These are phyloP conservation scores for Carassius carassius DNA, from an alignment of 2,113 vertebrate species.

Conservation along the genomic window DNA sequence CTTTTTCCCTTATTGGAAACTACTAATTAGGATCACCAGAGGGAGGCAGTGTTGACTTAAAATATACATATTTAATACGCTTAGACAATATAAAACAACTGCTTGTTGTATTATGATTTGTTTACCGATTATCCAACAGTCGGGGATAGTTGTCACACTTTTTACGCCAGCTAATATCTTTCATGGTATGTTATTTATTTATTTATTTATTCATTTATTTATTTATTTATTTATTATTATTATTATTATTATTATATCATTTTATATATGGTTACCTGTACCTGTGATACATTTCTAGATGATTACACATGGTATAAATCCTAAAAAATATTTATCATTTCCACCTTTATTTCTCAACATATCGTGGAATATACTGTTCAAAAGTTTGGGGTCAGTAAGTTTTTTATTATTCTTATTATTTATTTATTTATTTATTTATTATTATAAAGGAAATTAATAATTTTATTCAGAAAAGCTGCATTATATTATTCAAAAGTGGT, in stretches of 20 bases:
- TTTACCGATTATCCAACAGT: background rate
- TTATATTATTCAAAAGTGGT: background rate
- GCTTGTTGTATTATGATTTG: background rate
- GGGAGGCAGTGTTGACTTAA: conserved; percentile 13
- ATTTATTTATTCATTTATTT: no score
- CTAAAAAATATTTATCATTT: background rate
- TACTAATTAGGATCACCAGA: background rate
- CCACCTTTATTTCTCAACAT: background rate
- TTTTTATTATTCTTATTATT: background rate
- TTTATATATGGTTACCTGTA: background rate
- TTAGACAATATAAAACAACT: background rate
- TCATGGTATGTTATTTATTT: no score
- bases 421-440: no score
- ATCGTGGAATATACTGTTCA: background rate
- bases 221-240: no score
- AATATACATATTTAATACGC: background rate
- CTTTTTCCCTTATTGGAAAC: background rate
- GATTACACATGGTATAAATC: no score
- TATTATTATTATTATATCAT: no score
- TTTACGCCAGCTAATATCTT: background rate
- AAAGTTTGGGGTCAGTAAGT: background rate
- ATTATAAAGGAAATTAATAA: background rate
- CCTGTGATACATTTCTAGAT: background rate
- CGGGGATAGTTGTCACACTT: background rate
- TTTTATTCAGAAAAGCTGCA: background rate